phyloP scores from a whole-genome alignment of 2,113 vertebrate species.

The Scortum barcoo region DNA sequence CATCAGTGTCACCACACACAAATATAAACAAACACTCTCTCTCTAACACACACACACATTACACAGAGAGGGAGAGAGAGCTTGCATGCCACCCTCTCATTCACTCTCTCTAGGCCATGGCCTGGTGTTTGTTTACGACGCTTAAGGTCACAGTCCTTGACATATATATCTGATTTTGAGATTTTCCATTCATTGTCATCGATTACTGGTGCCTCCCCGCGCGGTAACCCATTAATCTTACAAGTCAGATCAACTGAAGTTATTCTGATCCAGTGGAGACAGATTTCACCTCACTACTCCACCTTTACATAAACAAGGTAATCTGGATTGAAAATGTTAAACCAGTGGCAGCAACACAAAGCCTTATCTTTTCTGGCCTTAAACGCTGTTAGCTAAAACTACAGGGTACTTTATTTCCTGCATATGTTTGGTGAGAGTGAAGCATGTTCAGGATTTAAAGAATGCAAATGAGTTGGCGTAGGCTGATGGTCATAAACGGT shows the following conservation, averaged over 20 bases:
- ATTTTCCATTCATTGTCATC: constrained; percentile 13
- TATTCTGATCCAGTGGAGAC: constrained; percentile 20
- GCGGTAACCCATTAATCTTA: constrained; percentile 26
- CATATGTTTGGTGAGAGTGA: neutral
- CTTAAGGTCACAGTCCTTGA: constrained; percentile 50
- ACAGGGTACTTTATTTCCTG: neutral
- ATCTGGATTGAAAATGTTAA: constrained; percentile 15
- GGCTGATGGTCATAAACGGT: constrained; percentile 42
- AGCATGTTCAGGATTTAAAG: neutral
- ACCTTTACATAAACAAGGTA: neutral
- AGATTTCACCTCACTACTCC: neutral
- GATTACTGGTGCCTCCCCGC: constrained; percentile 17
- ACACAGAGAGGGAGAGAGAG: too few species aligned
- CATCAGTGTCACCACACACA: constrained; percentile 67
- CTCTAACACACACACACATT: neutral
- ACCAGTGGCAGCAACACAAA: neutral
- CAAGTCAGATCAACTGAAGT: neutral
- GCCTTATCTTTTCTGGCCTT: neutral
- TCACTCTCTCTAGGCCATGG: constrained; percentile 18
- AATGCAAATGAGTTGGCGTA: neutral
- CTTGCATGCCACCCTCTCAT: constrained; percentile 1
- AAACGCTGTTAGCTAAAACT: neutral
- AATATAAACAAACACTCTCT: constrained; percentile 1
- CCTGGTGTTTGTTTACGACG: constrained; percentile 58
- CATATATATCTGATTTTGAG: constrained; percentile 44